Evolutionary conservation across 2,888 invertebrate species (phyloP), one percentile per base, ranked within the genome.

Genomic region (Microdon myrmicae): DNA sequence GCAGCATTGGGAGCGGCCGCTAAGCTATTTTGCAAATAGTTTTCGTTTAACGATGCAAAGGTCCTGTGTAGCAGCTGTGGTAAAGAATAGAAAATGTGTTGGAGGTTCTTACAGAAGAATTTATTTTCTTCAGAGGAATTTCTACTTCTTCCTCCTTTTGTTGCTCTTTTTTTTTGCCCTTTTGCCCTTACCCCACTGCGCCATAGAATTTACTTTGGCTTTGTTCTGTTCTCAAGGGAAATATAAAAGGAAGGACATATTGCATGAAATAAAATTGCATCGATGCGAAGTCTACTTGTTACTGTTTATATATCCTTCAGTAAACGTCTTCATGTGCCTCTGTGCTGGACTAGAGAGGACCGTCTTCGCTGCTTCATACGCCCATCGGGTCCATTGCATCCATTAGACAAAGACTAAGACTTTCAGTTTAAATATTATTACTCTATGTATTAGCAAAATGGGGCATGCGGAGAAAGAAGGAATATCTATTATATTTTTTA

Each of bases 11-110:
- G 5, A 13, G 13, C 4, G 10, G 4, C 3, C 26, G 7, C 25
- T 34, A 13, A 64, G 26, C 51, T 37, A 37, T 37, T 56, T 45
- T 25, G 45, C 44, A 56, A 64, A 64, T 56, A 64, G 49, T 47
- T 56, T 49, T 45, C 61, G 37, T 51, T 64, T 43, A 64, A 45
- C 39, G n/a, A n/a, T n/a, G n/a, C 41, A 64, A 39, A 31, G 45
- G 45, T 41, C 35, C 4, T 47, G 25, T 41, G 38, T 28, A 23
- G 20, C 9, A n/a, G n/a, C n/a, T n/a, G n/a, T n/a, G n/a, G n/a
- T n/a, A n/a, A n/a, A n/a, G n/a, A n/a, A n/a, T n/a, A 31, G 6
- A 16, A 34, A 35, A 8, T 16, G n/a, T 16, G 20, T 3, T 22
- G 16, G 23, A 10, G 14, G 31, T 45, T 10, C 23, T 7, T 23